Evolutionary conservation across 2,113 vertebrate genomes (phyloP), one percentile per base, ranked within the genome.

Genomic region (Cyphomyrus discorhynchus): DNA sequence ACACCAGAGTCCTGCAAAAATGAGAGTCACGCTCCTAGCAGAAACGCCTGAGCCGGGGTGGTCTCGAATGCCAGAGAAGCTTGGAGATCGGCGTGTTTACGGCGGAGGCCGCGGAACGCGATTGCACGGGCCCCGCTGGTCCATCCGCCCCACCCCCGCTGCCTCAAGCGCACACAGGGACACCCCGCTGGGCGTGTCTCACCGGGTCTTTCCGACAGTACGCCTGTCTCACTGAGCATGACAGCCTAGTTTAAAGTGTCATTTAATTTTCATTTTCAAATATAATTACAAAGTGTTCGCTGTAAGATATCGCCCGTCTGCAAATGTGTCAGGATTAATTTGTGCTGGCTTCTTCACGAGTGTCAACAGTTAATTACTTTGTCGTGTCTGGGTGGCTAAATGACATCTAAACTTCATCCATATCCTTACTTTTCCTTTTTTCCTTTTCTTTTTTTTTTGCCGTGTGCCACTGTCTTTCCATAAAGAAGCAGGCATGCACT

Each of bases 281-380:
- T 96, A 97, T 98, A 98, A 99, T 99, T 98, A 98, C 97, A 97
- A 97, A 97, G 96, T 97, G 97, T 97, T 98, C 97, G 97, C 97
- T 97, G 96, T 97, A 96, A 97, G 97, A 98, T 97, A 97, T 97
- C 96, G 96, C 96, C 97, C 97, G 96, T 98, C 97, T 97, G 97
- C 97, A 97, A 97, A 97, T 97, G 97, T 98, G 98, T 99, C 98
- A 98, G 97, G 97, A 98, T 98, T 98, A 97, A 98, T 99, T 98
- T 98, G 97, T 97, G 97, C 97, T 95, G 96, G 95, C 97, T 97
- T 97, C 97, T 97, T 97, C 95, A 97, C 96, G 94, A 96, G 97
- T 97, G 97, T 97, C 96, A 97, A 97, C 96, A 97, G 96, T 96
- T 97, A 97, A 98, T 98, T 97, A 97, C 96, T 96, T 96, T 96